Evolutionary conservation across 2,113 vertebrate genomes (phyloP), one percentile per base, ranked within the genome.

Genomic region (Tychaedon coryphoeus): DNA sequence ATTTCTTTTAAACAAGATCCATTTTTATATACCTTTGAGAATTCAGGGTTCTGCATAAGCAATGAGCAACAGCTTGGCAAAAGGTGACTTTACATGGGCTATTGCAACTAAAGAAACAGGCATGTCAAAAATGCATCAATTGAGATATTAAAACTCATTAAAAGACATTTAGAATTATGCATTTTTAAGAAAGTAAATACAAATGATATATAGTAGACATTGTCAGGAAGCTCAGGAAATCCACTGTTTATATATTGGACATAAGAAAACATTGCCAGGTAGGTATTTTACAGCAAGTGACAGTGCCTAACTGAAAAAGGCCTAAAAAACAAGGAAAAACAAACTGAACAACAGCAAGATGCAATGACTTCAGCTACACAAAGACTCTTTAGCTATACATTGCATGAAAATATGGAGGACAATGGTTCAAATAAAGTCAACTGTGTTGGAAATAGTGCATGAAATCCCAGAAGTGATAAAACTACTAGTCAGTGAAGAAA

Each of bases 381-480:
- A 62, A 65, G 26, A 36, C 50, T 88, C 45, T 81, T 74, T 9
- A 92, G 50, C 58, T 77, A 90, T 76, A 95, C 60, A 28, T 56
- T 28, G 79, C 67, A 71, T 7, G 6, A 62, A 80, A 94, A 58
- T 58, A 94, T 51, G 71, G 83, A 94, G 79, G 91, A 96, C 95
- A 93, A 86, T n/a, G 67, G 88, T 94, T 96, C 92, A 96, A 58
- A 88, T 76, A 95, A 96, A 94, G 92, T 94, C 85, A 95, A 56
- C 91, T 56, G 69, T 90, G 92, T 60, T 95, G 95, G 96, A 97
- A 97, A 96, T 96, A 97, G 96, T 97, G 95, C 96, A 91, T 96
- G 96, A 97, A 97, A 96, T 97, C 95, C 94, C 96, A 91, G 72
- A 97, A 94, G 96, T 95, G 96, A 97, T 92, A 94, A 86, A 96